These are phyloP conservation scores for Aleiodes sp. DNA, from an alignment of 1,140 invertebrate species.

Conservation along the genomic window DNA sequence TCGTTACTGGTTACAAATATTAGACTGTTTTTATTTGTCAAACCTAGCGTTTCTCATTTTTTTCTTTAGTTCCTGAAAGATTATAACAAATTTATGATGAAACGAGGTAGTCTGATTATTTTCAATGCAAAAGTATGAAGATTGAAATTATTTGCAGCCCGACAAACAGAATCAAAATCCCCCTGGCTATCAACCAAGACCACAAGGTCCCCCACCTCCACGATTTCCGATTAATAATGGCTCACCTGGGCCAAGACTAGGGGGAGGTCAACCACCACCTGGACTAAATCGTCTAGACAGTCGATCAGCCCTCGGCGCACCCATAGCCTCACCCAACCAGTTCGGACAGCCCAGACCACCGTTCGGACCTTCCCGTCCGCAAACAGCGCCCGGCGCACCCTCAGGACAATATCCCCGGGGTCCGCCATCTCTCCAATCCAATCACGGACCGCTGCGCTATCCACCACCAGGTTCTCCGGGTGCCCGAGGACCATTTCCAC, in stretches of 20 bases:
- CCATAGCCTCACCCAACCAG: slow-evolving; percentile 43
- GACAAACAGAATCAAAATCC: slow-evolving; percentile 45
- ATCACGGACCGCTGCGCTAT: slow-evolving; percentile 5
- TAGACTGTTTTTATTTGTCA: slow-evolving; percentile 7
- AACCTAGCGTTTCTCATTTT: not conserved
- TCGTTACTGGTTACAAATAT: slow-evolving; percentile 33
- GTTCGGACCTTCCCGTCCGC: slow-evolving; percentile 33
- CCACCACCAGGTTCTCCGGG: slow-evolving; percentile 20
- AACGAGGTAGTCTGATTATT: no score
- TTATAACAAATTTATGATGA: no score
- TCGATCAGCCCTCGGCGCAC: slow-evolving; percentile 52
- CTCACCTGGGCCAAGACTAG: slow-evolving; percentile 44
- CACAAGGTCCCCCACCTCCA: slow-evolving; percentile 44
- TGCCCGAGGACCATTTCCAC: not conserved
- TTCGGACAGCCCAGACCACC: slow-evolving; percentile 36
- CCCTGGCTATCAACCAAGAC: slow-evolving; percentile 46
- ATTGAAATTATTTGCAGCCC: slow-evolving; percentile 33
- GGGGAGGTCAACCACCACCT: slow-evolving; percentile 44
- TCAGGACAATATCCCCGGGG: slow-evolving; percentile 32
- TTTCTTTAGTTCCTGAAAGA: no score
- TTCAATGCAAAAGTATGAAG: no score
- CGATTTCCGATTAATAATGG: slow-evolving; percentile 54
- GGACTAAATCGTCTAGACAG: slow-evolving; percentile 63
- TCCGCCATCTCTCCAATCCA: slow-evolving; percentile 20
- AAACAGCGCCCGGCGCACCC: slow-evolving; percentile 1